phyloP scores from a whole-genome alignment of 2,797 vertebrate species.

The Caiman crocodilus region DNA sequence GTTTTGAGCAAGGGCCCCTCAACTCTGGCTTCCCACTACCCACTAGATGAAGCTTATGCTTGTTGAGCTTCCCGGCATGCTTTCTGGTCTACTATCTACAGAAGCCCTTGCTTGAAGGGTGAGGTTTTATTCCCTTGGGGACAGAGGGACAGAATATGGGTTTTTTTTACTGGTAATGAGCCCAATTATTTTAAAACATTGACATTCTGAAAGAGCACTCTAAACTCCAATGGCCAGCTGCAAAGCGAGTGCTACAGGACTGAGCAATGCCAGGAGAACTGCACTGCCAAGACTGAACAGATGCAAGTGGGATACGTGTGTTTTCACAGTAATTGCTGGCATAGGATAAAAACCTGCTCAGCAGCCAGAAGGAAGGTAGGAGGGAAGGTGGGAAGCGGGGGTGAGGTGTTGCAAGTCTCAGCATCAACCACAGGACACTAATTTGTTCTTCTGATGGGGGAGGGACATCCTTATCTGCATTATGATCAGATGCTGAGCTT shows the following conservation, averaged over 20 bases:
- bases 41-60: background rate
- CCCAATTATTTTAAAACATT: background rate
- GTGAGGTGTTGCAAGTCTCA: slow-evolving; percentile 75
- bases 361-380: slow-evolving; percentile 70
- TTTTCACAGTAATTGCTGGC: slow-evolving; percentile 72
- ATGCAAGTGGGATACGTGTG: slow-evolving; percentile 72
- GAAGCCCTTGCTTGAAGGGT: background rate
- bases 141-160: background rate
- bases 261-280: background rate
- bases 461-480: background rate
- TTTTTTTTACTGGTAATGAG: background rate
- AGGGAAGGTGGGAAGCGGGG: slow-evolving; percentile 70
- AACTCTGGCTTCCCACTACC: background rate
- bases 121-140: accelerated
- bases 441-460: slow-evolving; percentile 47
- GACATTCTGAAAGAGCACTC: slow-evolving; percentile 36
- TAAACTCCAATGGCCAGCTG: slow-evolving; percentile 38
- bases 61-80: background rate
- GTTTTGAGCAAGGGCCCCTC: background rate
- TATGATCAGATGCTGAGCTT: slow-evolving; percentile 25
- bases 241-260: slow-evolving; percentile 19
- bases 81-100: background rate
- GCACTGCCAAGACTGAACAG: slow-evolving; percentile 34
- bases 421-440: slow-evolving; percentile 59
- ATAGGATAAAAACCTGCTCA: slow-evolving; percentile 55